These are phyloP conservation scores for Drosophila bipectinata DNA, from an alignment of 1,140 invertebrate species.

Conservation along the genomic window DNA sequence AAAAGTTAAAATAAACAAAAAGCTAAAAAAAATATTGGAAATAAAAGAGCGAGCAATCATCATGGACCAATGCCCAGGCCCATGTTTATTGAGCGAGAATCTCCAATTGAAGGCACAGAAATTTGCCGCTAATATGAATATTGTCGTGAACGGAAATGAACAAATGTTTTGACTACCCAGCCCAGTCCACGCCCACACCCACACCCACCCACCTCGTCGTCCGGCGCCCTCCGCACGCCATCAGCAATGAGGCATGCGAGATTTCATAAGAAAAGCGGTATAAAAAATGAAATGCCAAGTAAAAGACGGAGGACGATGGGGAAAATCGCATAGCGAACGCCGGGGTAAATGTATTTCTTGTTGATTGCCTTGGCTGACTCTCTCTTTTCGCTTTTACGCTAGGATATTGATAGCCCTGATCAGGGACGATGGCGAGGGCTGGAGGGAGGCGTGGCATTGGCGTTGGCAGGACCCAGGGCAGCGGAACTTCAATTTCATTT, in stretches of 20 bases:
- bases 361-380: slow-evolving; percentile 67
- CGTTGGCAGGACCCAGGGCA: slow-evolving; percentile 17
- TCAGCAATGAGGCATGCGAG: slow-evolving; percentile 73
- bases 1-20: slow-evolving; percentile 60
- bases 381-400: slow-evolving; percentile 33
- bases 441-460: slow-evolving; percentile 6
- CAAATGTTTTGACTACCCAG: slow-evolving; percentile 58
- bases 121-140: slow-evolving; percentile 82
- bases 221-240: slow-evolving; percentile 1
- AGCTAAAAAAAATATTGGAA: slow-evolving; percentile 10
- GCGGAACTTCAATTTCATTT: slow-evolving; percentile 77
- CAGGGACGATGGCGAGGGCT: slow-evolving; percentile 1
- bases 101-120: slow-evolving; percentile 45
- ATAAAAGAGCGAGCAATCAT: slow-evolving; percentile 61
- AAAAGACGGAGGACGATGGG: slow-evolving; percentile 38
- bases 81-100: slow-evolving; percentile 48
- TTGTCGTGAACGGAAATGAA: slow-evolving; percentile 78
- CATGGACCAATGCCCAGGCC: slow-evolving; percentile 61
- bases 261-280: slow-evolving; percentile 59
- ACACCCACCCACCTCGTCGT: background rate
- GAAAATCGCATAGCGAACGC: slow-evolving; percentile 21
- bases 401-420: slow-evolving; percentile 68
- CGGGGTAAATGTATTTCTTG: slow-evolving; percentile 74
- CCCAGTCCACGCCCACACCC: background rate
- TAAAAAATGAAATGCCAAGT: slow-evolving; percentile 20